Conservation (phyloP, 2,797 vertebrate genomes). For the Apodemus agrarius region DNA sequence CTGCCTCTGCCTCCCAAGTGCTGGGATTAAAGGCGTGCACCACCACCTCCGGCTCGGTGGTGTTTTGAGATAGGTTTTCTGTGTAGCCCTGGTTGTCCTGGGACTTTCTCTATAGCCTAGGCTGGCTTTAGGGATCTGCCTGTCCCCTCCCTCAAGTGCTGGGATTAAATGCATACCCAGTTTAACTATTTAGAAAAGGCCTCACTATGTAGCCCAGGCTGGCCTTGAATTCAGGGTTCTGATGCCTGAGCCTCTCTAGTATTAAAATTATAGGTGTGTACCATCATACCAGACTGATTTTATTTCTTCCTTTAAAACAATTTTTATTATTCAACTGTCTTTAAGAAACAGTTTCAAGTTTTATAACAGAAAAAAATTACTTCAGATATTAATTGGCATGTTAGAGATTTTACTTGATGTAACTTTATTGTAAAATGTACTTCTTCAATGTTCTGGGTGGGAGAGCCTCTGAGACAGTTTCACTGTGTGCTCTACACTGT, state of each 20-base stretch:
- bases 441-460: not conserved
- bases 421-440: not conserved
- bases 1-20: no score
- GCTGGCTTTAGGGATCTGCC: not conserved
- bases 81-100: not conserved
- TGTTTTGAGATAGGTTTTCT: not conserved
- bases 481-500: not conserved
- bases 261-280: not conserved
- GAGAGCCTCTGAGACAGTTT: not conserved
- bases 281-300: not conserved
- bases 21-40: no score
- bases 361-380: not conserved
- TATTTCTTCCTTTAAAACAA: not conserved
- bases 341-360: constrained; percentile 34
- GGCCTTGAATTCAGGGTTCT: not conserved
- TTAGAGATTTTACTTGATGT: constrained; percentile 13
- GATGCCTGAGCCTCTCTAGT: not conserved
- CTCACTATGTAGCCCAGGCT: not conserved
- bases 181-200: not conserved
- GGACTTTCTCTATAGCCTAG: not conserved
- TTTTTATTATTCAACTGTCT: not conserved
- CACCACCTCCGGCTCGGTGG: no score
- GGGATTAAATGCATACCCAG: not conserved
- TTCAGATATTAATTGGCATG: constrained; percentile 29
- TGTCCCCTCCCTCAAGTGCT: not conserved